A percentile compares a stretch with the other conserved stretches of the same genome.
Conservation (phyloP, 64 coral and sea anemone species). For the Montipora cactus region DNA sequence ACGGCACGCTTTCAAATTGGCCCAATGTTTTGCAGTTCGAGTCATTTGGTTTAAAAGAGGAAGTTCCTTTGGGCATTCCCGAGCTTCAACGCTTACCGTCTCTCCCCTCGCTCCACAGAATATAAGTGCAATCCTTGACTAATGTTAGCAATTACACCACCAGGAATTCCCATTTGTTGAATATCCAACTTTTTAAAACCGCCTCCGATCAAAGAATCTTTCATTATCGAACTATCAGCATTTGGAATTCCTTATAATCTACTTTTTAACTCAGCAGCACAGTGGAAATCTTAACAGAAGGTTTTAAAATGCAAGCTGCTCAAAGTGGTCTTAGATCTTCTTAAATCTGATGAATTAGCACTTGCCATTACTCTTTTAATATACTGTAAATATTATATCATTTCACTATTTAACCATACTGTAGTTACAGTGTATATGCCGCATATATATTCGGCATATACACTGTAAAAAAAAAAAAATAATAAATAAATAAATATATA, state of each 20-base stretch:
- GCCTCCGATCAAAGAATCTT: not conserved
- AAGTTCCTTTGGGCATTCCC: not conserved
- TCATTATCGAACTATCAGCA: not conserved
- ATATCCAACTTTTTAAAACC: not conserved
- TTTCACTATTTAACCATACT: too few relatives aligned
- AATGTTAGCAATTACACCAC: not conserved
- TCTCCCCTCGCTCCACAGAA: constrained; percentile 1
- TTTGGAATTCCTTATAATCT: not conserved
- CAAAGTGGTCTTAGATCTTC: too few relatives aligned
- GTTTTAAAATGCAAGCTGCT: too few relatives aligned
- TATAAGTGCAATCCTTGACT: not conserved
- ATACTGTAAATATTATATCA: too few relatives aligned
- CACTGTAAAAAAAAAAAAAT: too few relatives aligned
- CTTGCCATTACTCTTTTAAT: too few relatives aligned
- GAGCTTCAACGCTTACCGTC: not conserved
- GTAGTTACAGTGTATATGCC: too few relatives aligned
- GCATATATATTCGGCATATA: too few relatives aligned
- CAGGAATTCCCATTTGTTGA: constrained; percentile 25
- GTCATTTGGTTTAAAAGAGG: not conserved
- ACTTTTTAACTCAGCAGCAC: not conserved
- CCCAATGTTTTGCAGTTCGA: not conserved
- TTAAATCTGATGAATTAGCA: too few relatives aligned
- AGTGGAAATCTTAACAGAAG: not conserved
- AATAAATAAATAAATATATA: too few relatives aligned
- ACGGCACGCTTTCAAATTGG: not conserved